phyloP scores from a whole-genome alignment of 2,797 vertebrate species.

The Scomberomorus guttatus region DNA sequence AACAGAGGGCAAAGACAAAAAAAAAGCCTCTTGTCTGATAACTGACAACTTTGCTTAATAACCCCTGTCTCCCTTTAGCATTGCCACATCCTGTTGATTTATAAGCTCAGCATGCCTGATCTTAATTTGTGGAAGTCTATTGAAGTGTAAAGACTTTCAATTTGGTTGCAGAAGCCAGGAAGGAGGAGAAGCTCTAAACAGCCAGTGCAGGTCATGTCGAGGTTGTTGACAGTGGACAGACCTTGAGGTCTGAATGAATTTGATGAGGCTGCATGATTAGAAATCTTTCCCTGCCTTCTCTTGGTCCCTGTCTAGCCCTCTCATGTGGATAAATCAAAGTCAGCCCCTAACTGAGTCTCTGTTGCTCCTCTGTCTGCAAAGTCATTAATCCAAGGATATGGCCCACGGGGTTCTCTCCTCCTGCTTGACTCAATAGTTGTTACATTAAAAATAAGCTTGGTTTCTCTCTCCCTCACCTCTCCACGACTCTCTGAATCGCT shows the following conservation, averaged over 20 bases:
- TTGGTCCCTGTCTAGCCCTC: conserved; percentile 34
- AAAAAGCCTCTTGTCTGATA: not conserved
- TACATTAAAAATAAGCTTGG: conserved; percentile 68
- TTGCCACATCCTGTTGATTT: not conserved
- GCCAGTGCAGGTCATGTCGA: conserved; percentile 13
- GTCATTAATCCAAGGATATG: conserved; percentile 76
- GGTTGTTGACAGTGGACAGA: conserved; percentile 23
- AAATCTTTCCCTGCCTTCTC: conserved; percentile 35
- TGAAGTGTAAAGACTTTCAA: conserved; percentile 12
- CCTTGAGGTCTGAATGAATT: conserved; percentile 47
- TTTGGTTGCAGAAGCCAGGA: not conserved
- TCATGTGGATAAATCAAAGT: conserved; percentile 76
- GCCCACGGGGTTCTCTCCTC: conserved; percentile 54
- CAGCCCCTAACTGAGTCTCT: conserved; percentile 59
- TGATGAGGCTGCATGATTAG: conserved; percentile 57
- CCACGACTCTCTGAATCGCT: conserved; percentile 23
- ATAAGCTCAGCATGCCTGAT: not conserved
- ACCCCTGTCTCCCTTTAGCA: not conserved
- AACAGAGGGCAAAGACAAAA: conserved; percentile 8
- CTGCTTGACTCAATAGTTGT: conserved; percentile 57
- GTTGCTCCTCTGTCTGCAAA: conserved; percentile 61
- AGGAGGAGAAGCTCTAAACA: not conserved
- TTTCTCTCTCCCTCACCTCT: conserved; percentile 23
- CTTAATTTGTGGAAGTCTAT: not conserved
- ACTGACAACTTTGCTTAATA: not conserved